Evolutionary conservation across 2,888 invertebrate genomes (phyloP).

Genomic region (Eupithecia pulchellata): DNA sequence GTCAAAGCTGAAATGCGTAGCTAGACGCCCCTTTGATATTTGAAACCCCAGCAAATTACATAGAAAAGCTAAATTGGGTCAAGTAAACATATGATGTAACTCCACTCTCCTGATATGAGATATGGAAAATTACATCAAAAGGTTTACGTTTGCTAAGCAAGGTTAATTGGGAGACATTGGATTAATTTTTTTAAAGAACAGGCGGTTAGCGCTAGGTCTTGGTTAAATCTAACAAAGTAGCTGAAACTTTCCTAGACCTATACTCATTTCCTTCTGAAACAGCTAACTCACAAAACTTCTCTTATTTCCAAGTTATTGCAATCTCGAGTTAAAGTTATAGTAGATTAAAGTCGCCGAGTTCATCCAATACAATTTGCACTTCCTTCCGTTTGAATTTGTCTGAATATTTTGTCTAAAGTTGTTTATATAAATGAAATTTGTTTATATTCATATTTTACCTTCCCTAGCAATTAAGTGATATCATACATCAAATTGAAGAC

Average conservation of each 20-base stretch:
- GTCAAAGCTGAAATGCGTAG: constrained; percentile 11
- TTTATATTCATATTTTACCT: not conserved
- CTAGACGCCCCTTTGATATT: constrained; percentile 14
- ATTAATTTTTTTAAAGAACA: not conserved
- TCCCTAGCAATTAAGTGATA: constrained; percentile 6
- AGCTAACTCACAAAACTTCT: constrained; percentile 7
- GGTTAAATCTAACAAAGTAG: not conserved
- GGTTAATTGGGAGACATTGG: not conserved
- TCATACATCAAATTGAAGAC: constrained; percentile 13
- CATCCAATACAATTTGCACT: constrained; percentile 24
- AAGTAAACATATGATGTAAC: constrained; percentile 11
- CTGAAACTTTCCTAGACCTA: not conserved
- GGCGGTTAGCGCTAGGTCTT: not conserved
- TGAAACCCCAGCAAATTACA: constrained; percentile 1
- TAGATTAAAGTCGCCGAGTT: constrained; percentile 31
- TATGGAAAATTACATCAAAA: constrained; percentile 1
- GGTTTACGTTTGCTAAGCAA: not conserved
- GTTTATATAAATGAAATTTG: not conserved
- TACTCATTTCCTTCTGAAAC: not conserved
- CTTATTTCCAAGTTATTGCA: constrained; percentile 26
- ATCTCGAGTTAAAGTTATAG: constrained; percentile 27
- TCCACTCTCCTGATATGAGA: not conserved
- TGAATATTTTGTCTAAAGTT: not conserved
- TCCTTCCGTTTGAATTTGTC: not conserved
- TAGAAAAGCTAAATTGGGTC: constrained; percentile 18